phyloP scores from a whole-genome alignment of 2,888 invertebrate genomes.

The Ochropacha duplaris region DNA sequence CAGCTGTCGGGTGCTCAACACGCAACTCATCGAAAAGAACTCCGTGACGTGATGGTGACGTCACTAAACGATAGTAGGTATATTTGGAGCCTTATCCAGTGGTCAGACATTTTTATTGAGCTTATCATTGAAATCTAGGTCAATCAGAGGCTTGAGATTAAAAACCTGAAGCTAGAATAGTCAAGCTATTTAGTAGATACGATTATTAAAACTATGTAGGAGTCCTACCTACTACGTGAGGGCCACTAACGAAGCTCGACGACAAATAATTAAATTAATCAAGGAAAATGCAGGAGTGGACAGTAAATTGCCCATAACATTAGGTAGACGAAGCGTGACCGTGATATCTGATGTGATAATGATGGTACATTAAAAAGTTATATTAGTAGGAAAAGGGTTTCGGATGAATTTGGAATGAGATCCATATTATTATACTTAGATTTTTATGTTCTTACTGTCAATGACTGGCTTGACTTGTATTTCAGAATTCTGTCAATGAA shows the following conservation, averaged over 20 bases:
- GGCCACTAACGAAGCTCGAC: conserved; percentile 44
- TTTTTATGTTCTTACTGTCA: too few species aligned
- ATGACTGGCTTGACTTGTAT: too few species aligned
- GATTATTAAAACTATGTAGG: conserved; percentile 19
- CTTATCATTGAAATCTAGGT: conserved; percentile 23
- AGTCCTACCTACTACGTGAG: conserved; percentile 45
- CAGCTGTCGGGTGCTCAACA: conserved; percentile 34
- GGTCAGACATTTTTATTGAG: conserved; percentile 17
- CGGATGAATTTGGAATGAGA: too few species aligned
- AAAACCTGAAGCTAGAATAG: background rate
- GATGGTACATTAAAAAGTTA: conserved; percentile 8
- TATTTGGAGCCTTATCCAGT: conserved; percentile 38
- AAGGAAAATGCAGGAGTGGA: conserved; percentile 46
- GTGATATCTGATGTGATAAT: conserved; percentile 22
- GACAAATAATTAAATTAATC: conserved; percentile 64
- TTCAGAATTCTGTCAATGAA: too few species aligned
- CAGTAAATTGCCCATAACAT: conserved; percentile 38
- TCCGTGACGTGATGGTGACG: conserved; percentile 60
- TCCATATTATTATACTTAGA: too few species aligned
- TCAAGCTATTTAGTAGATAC: background rate
- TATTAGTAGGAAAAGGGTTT: too few species aligned
- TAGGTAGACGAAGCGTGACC: conserved; percentile 34
- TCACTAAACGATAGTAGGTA: conserved; percentile 39
- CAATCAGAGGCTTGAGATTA: conserved; percentile 14
- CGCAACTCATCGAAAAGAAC: conserved; percentile 50